Evolutionary conservation across 1,140 invertebrate genomes (phyloP).

Genomic region (Palaemon carinicauda): DNA sequence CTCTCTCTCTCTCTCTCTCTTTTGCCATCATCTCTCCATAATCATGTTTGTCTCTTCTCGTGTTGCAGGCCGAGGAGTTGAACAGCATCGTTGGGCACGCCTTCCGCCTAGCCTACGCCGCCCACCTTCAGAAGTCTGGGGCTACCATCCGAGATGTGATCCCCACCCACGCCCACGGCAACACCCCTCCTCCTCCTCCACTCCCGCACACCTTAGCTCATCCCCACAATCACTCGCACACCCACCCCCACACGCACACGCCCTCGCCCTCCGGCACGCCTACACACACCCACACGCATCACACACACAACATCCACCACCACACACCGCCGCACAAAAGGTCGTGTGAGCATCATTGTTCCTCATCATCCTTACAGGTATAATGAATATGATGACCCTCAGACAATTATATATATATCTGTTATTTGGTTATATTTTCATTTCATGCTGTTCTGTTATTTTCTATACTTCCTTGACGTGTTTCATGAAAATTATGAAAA

Average conservation of each 20-base stretch:
- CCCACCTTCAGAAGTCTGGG: slow-evolving; percentile 75
- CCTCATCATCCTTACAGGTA: slow-evolving; percentile 26
- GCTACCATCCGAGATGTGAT: slow-evolving; percentile 44
- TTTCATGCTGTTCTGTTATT: not conserved
- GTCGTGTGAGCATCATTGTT: slow-evolving; percentile 26
- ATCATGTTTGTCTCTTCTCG: slow-evolving; percentile 58
- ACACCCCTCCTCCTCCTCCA: slow-evolving; percentile 57
- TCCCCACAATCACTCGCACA: slow-evolving; percentile 15
- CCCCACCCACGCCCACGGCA: slow-evolving; percentile 46
- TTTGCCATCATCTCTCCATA: not conserved
- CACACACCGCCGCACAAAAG: slow-evolving; percentile 16
- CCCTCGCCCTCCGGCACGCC: slow-evolving; percentile 35
- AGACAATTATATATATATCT: not conserved
- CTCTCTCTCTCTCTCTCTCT: not conserved
- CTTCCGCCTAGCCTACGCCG: slow-evolving; percentile 89
- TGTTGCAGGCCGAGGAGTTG: slow-evolving; percentile 81
- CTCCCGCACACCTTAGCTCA: slow-evolving; percentile 27
- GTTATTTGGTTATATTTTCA: not conserved
- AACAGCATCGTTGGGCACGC: slow-evolving; percentile 89
- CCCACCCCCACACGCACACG: slow-evolving; percentile 34
- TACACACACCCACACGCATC: slow-evolving; percentile 14
- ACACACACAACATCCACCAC: slow-evolving; percentile 6
- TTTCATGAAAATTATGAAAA: too few species aligned
- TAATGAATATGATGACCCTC: not conserved
- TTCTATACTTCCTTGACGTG: too few species aligned